Evolutionary conservation across 1,140 invertebrate genomes (phyloP), one percentile per base, ranked within the genome.

Genomic region (Ceratina calcarata): DNA sequence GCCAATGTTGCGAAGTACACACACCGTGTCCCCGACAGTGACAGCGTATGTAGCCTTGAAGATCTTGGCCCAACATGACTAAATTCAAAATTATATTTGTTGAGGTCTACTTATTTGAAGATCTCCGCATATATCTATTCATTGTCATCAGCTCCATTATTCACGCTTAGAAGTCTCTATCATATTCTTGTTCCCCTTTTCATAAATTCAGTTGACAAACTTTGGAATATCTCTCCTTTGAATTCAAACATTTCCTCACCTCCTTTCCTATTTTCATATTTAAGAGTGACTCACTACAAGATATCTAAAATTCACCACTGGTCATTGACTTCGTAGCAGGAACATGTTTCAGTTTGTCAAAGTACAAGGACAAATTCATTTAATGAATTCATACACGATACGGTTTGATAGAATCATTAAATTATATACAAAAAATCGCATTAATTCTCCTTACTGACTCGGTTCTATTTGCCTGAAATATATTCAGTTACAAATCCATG

Each of bases 41-140:
- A n/a, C 32, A 20, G 12, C n/a, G 20, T 57, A 32, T 32, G 20
- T 18, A 68, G 51, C 55, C 64, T 76, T 76, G 64, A 6, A 20
- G 15, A 32, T 58, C 37, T 49, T 55, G 32, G 27, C 16, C 61
- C 27, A 32, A 68, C 16, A 68, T 68, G 22, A 68, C 20, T 60
- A 49, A 67, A 58, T 67, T 49, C 20, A 32, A 57, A n/a, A 57
- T 16, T 57, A 16, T 57, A 57, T 8, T n/a, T 58, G 7, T 15
- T 16, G 7, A 24, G 1, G 20, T 67, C 45, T 67, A 45, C 24
- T 67, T 67, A 67, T 58, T 67, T 67, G 2, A 4, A 12, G 18
- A 37, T n/a, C 18, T n/a, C 22, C 22, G 10, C 27, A 45, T 45
- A 45, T 45, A 45, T 10, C 8, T 45, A 45, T 10, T 10, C 37